A percentile compares a stretch with the other conserved stretches of the same genome.
Evolutionary conservation across 2,113 vertebrate genomes (phyloP).

Genomic region (Bothrops jararaca): DNA sequence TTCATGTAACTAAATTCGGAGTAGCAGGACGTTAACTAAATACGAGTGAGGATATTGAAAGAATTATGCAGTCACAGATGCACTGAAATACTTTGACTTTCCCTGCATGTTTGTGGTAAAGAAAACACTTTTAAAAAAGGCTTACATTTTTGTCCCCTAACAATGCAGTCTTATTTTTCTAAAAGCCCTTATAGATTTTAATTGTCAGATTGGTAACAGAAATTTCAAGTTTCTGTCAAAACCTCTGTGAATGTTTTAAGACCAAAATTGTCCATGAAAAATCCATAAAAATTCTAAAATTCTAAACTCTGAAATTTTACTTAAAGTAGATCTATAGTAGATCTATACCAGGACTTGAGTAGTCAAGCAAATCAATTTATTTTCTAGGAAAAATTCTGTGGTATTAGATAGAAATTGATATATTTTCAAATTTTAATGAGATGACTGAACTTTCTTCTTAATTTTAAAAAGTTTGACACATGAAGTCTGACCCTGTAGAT

Average conservation of each 20-base stretch:
- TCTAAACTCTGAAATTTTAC: not conserved
- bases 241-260: not conserved
- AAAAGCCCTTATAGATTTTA: not conserved
- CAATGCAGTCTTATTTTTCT: not conserved
- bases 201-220: not conserved
- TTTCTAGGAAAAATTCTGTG: not conserved
- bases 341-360: not conserved
- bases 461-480: no score
- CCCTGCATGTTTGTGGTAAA: not conserved
- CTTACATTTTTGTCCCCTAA: not conserved
- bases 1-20: slow-evolving; percentile 23
- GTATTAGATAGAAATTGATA: not conserved
- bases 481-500: not conserved
- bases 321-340: not conserved
- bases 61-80: not conserved
- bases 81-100: not conserved
- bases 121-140: not conserved
- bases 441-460: not conserved
- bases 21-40: not conserved
- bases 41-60: not conserved
- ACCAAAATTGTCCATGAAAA: not conserved
- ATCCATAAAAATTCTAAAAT: not conserved
- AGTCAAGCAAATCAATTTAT: not conserved
- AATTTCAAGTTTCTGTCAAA: not conserved
- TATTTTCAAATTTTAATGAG: not conserved